Conservation (phyloP, 1,140 invertebrate species). For the Forficula auricularia region DNA sequence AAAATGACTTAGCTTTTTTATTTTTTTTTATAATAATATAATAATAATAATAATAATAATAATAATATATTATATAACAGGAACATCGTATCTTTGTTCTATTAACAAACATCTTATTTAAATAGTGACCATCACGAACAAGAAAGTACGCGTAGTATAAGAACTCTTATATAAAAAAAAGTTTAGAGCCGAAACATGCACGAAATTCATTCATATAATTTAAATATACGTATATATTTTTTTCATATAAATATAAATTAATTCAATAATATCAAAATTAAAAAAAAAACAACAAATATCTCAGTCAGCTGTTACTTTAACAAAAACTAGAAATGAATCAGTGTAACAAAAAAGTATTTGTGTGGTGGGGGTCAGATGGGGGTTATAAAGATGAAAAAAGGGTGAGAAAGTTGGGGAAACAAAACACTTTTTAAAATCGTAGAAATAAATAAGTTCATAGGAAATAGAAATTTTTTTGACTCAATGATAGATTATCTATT, state of each 20-base stretch:
- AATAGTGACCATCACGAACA: constrained; percentile 2
- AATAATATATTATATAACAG: constrained; percentile 25
- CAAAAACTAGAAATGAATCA: constrained; percentile 5
- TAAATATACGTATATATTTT: constrained; percentile 1
- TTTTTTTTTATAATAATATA: constrained; percentile 4
- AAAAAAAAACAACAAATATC: constrained; percentile 8
- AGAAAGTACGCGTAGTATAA: neutral
- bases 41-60: constrained; percentile 24
- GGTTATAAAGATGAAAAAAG: no score
- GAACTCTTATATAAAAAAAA: constrained; percentile 1
- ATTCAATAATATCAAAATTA: constrained; percentile 9
- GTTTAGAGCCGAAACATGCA: neutral
- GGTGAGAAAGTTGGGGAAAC: no score
- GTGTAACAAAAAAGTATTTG: no score
- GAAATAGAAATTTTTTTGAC: no score
- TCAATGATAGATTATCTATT: no score
- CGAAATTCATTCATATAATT: neutral
- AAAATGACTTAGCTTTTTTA: neutral
- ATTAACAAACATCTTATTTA: constrained; percentile 15
- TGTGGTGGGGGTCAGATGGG: no score
- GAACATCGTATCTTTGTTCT: constrained; percentile 29
- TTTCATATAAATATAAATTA: neutral
- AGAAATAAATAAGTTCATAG: no score
- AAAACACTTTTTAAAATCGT: no score
- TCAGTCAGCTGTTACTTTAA: constrained; percentile 14